Percentiles rank a stretch among this genome's conserved stretches.
Evolutionary conservation across 2,797 vertebrate species (phyloP).

Genomic region (Choloepus didactylus): DNA sequence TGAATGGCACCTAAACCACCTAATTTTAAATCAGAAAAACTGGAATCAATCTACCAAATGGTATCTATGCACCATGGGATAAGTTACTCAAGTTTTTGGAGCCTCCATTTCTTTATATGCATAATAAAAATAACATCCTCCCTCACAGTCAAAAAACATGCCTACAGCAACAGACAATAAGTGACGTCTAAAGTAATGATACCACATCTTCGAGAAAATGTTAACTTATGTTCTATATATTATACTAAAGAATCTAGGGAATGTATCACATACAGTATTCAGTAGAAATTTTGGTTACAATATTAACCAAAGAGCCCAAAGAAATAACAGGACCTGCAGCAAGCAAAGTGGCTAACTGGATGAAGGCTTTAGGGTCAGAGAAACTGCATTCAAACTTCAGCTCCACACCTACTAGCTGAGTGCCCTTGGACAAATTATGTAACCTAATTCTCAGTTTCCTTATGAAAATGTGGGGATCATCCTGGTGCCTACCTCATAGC

Average conservation of each 20-base stretch:
- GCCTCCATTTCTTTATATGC: neutral
- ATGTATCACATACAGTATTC: neutral
- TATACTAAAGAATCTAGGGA: neutral
- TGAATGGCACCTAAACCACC: neutral
- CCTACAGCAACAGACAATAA: conserved; percentile 5
- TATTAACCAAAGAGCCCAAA: neutral
- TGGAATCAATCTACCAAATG: neutral
- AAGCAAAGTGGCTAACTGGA: neutral
- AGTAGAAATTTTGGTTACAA: conserved; percentile 21
- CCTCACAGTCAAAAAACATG: neutral
- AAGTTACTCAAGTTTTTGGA: neutral
- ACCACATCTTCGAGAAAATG: neutral
- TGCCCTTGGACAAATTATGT: neutral
- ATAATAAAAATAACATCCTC: neutral
- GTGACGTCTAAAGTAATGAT: neutral
- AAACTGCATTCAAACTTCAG: conserved; percentile 1
- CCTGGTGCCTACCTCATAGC: neutral
- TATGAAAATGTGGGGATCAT: neutral
- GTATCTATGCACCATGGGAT: neutral
- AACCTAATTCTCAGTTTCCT: neutral
- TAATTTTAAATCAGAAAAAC: conserved; percentile 30
- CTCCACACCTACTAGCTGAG: neutral
- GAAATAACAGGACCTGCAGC: neutral
- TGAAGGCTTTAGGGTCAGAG: neutral
- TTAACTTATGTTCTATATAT: neutral